Base-by-base conservation (phyloP, 2,888 invertebrate species). In the Vesta saturnalis region DNA sequence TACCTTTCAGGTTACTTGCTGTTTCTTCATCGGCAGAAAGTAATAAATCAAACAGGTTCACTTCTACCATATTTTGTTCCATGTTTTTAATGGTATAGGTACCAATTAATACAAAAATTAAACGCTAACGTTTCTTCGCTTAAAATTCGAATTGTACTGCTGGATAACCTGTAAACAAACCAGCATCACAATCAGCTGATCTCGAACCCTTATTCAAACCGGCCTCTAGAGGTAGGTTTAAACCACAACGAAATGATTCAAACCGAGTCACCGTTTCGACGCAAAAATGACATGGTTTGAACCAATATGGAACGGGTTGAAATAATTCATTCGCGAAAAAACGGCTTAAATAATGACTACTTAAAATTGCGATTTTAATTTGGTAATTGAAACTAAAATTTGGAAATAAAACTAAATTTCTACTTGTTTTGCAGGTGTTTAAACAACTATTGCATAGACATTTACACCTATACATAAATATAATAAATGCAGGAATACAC, bases 201-300 rank as follows among this genome's bases (percentile, higher is more conserved):
- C 39, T 14, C 43, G 10, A 43, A n/a, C n/a, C n/a, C 18, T 12
- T n/a, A n/a, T 22, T 59, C 14, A 18, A 59, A 59, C 43, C 59
- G 43, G 21, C 19, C 39, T 30, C 18, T 16, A 59, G 39, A 39
- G 43, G 43, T 30, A 5, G 59, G 59, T 59, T 59, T 18, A 47
- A 59, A 59, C 43, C 39, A 30, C 15, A 43, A 43, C 14, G 12
- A 43, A n/a, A 12, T 22, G 23, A 18, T 22, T 59, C 43, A 43
- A 59, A 23, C n/a, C 21, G 59, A 19, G 39, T 39, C 59, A 59
- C 18, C 43, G 59, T 59, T 59, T 43, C 19, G 16, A 59, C 43
- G 43, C 19, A 4, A 43, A 59, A 56, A 59, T 43, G 21, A 18
- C 1, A n/a, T 18, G 43, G n/a, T 59, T 59, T 59, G 19, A 59